Evolutionary conservation across 2,797 vertebrate genomes (phyloP).

Genomic region (Masticophis lateralis): DNA sequence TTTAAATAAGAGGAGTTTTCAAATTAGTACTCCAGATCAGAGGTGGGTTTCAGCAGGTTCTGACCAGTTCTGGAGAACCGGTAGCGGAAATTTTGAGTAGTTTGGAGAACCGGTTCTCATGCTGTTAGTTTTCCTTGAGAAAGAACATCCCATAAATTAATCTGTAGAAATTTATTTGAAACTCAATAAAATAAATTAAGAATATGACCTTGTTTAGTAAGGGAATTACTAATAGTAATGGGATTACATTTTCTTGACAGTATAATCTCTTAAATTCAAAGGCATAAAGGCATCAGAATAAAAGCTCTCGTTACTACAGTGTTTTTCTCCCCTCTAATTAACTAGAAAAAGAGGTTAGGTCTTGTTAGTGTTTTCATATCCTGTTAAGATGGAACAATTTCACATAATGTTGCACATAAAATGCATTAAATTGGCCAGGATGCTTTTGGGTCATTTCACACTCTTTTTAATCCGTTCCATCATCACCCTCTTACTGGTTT

Average conservation of each 20-base stretch:
- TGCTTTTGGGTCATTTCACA: rapidly evolving
- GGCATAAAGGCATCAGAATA: background rate
- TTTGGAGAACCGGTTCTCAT: background rate
- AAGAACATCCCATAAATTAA: background rate
- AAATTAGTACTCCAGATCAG: background rate
- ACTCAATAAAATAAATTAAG: background rate
- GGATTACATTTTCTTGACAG: background rate
- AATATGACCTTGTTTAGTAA: background rate
- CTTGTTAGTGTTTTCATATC: background rate
- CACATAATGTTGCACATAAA: background rate
- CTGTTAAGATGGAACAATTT: background rate
- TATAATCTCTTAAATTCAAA: background rate
- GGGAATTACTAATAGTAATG: background rate
- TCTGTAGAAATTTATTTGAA: background rate
- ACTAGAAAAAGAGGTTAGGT: background rate
- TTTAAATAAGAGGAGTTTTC: background rate
- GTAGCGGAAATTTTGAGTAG: no score
- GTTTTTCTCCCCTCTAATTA: background rate
- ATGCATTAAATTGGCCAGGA: conserved; percentile 4
- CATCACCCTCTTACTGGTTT: conserved; percentile 18
- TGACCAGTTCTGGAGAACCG: no score
- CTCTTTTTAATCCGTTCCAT: conserved; percentile 3
- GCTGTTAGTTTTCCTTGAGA: conserved; percentile 5
- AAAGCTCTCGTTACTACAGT: background rate
- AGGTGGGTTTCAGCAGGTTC: no score